Evolutionary conservation across 2,797 vertebrate genomes (phyloP), one percentile per base, ranked within the genome.

Genomic region (Knipowitschia caucasica): DNA sequence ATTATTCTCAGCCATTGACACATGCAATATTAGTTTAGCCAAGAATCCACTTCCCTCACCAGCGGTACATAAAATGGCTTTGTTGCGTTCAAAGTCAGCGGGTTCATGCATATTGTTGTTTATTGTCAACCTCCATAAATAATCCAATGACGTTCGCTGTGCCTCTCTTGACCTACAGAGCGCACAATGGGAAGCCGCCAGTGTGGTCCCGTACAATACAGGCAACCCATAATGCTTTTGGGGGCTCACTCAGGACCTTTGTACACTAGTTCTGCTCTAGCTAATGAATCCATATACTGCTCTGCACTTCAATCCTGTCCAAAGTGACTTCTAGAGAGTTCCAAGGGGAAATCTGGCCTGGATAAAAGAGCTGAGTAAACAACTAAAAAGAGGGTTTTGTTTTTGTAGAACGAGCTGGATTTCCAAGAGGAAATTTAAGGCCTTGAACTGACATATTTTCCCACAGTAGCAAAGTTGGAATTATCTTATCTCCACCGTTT

Each of bases 301-400:
- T 30, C 17, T 68, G 66, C 56, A 39, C 67, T 73, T 72, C 70
- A 77, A 52, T 73, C 73, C 35, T 20, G 33, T 63, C 24, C 75
- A 77, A 69, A 69, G 66, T 34, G 50, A 76, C 69, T 81, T 84
- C 74, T 56, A 80, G 79, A 70, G 75, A 61, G 70, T 71, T 77
- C 72, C 36, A 10, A 20, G 36, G 57, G 49, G 62, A 62, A 65
- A 61, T 67, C 36, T 7, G 73, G 62, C 75, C 81, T 68, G 78
- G 80, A 82, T 84, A 81, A 75, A n/a, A 80, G 68, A 63, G 67
- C 76, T 65, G 71, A 71, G 72, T 70, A 84, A 81, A 82, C 75
- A 80, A 75, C 68, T 74, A 80, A 69, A 82, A 20, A 66, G 76
- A 71, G 73, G 59, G 76, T 62, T 70, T 77, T 86, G 83, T 80